Percentiles rank a stretch among this genome's conserved stretches.
Conservation (phyloP, 2,888 invertebrate species). For the Augochlorella aurata region DNA sequence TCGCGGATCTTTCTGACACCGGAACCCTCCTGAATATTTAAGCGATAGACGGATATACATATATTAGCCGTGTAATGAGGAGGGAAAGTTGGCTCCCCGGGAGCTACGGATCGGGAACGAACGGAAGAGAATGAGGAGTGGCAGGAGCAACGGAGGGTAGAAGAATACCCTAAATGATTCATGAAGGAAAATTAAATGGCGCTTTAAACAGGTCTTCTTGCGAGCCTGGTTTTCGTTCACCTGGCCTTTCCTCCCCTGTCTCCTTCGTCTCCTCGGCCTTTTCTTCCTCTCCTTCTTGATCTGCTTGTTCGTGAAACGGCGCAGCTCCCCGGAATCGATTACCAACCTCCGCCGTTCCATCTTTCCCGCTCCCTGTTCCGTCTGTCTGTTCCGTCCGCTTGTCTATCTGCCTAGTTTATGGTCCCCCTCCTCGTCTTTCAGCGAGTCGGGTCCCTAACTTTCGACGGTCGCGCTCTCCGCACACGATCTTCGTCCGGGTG, state of each 20-base stretch:
- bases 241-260: conserved; percentile 18
- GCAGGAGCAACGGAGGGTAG: conserved; percentile 24
- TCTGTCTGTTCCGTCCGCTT: conserved; percentile 29
- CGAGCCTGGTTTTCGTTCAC: conserved; percentile 48
- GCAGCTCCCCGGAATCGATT: conserved; percentile 54
- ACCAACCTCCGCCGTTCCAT: conserved; percentile 28
- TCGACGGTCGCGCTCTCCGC: conserved; percentile 37
- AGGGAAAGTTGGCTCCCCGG: conserved; percentile 43
- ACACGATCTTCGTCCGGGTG: conserved; percentile 4
- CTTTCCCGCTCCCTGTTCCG: conserved; percentile 28
- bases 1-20: conserved; percentile 66
- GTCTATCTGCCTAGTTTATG: conserved; percentile 45
- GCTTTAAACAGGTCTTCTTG: conserved; percentile 61
- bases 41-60: conserved; percentile 71
- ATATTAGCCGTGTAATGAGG: conserved; percentile 70
- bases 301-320: not conserved
- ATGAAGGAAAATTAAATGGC: conserved; percentile 70
- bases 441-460: conserved; percentile 32
- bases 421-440: conserved; percentile 19
- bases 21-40: conserved; percentile 72
- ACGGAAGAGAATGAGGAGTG: conserved; percentile 52
- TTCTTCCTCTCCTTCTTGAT: conserved; percentile 13
- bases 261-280: not conserved
- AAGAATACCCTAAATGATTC: conserved; percentile 70
- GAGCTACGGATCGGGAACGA: conserved; percentile 42